Conservation (phyloP, 2,113 vertebrate species). For the Hypomesus transpacificus region DNA sequence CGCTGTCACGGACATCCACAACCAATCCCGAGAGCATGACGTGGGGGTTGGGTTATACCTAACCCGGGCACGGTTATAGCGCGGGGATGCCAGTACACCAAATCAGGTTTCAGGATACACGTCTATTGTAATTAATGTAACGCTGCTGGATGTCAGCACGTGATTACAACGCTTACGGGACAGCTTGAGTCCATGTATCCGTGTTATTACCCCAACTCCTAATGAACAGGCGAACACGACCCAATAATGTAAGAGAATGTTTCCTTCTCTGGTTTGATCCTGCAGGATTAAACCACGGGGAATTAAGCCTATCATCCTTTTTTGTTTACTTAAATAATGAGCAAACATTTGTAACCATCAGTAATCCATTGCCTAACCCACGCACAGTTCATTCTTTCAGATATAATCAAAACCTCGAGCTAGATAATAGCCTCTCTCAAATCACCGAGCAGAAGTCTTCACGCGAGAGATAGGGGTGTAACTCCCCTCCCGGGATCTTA, state of each 20-base stretch:
- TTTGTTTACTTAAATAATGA: too few species aligned
- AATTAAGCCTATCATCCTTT: too few species aligned
- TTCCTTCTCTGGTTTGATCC: too few species aligned
- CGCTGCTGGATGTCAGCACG: too few species aligned
- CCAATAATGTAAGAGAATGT: too few species aligned
- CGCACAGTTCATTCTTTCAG: neutral
- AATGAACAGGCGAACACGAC: too few species aligned
- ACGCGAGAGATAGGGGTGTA: neutral
- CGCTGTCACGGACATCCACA: constrained; percentile 26
- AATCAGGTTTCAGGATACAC: neutral
- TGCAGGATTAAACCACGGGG: too few species aligned
- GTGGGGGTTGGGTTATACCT: constrained; percentile 3
- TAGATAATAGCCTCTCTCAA: neutral
- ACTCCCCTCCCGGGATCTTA: neutral
- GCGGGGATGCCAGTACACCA: neutral
- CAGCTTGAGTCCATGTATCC: too few species aligned
- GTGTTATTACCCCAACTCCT: too few species aligned
- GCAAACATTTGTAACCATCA: too few species aligned
- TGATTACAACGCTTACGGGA: too few species aligned
- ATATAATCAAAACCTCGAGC: neutral
- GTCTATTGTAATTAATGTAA: neutral
- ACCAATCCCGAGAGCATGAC: constrained; percentile 25
- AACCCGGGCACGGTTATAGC: neutral
- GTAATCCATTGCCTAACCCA: neutral
- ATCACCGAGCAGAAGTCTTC: constrained; percentile 2